Evolutionary conservation across 2,797 vertebrate species (phyloP).

Genomic region (Pseudochromis fuscus): DNA sequence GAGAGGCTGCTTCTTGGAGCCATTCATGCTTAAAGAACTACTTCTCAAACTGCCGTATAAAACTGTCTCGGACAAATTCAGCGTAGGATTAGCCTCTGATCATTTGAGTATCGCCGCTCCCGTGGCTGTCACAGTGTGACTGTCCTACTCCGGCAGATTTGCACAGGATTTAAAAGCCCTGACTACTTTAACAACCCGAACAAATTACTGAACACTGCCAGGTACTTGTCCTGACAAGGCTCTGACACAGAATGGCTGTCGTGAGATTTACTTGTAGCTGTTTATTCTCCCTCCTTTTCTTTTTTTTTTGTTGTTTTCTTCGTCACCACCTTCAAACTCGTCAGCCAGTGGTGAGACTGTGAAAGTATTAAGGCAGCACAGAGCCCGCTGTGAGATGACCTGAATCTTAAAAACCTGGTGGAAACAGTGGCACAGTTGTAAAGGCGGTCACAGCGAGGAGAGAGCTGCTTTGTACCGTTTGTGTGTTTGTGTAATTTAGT

Average conservation of each 20-base stretch:
- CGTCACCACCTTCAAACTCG: conserved; percentile 3
- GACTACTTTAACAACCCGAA: conserved; percentile 36
- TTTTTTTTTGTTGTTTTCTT: conserved; percentile 16
- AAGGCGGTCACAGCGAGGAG: conserved; percentile 14
- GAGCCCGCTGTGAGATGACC: conserved; percentile 50
- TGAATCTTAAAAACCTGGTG: conserved; percentile 31
- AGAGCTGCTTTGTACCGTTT: not conserved
- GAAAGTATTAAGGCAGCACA: conserved; percentile 21
- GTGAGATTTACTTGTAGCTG: conserved; percentile 23
- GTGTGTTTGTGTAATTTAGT: not conserved
- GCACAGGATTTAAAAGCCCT: conserved; percentile 50
- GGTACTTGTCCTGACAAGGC: conserved; percentile 37
- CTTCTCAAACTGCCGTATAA: not conserved
- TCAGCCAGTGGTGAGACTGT: conserved; percentile 10
- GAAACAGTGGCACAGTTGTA: conserved; percentile 34
- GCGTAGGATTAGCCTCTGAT: conserved; percentile 47
- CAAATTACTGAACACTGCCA: conserved; percentile 43
- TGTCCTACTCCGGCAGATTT: conserved; percentile 30
- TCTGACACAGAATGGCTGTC: conserved; percentile 28
- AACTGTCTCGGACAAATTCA: conserved; percentile 23
- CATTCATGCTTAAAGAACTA: not conserved
- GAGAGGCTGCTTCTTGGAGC: not conserved
- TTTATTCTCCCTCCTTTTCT: conserved; percentile 4
- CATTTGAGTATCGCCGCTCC: conserved; percentile 3
- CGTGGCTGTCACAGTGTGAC: conserved; percentile 31